phyloP scores from a whole-genome alignment of 2,888 invertebrate genomes.

The Hydropsyche betteni region DNA sequence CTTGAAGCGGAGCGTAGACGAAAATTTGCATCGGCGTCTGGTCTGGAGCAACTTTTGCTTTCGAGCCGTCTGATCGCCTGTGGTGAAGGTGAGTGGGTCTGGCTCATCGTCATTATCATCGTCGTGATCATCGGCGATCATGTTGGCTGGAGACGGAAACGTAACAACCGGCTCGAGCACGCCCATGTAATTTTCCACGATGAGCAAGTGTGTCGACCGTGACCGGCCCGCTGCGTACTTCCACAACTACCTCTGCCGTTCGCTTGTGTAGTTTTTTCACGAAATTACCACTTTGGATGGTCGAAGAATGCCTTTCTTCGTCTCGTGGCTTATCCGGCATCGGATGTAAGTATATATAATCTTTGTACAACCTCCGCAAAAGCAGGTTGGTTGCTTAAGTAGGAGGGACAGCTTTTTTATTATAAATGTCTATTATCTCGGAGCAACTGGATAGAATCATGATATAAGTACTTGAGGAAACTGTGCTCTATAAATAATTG shows the following conservation, averaged over 20 bases:
- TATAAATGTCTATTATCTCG: too few relatives aligned
- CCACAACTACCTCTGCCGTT: background rate
- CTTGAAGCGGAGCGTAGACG: background rate
- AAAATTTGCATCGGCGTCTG: background rate
- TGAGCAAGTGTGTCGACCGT: conserved; percentile 41
- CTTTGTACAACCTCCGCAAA: too few relatives aligned
- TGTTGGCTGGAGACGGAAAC: conserved; percentile 22
- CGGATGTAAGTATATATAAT: too few relatives aligned
- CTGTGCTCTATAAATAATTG: too few relatives aligned
- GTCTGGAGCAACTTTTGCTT: conserved; percentile 33
- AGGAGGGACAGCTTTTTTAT: too few relatives aligned
- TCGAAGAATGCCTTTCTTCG: too few relatives aligned
- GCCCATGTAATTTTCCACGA: conserved; percentile 39
- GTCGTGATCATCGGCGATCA: background rate
- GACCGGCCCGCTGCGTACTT: background rate
- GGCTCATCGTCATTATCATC: conserved; percentile 4
- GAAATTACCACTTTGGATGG: too few relatives aligned
- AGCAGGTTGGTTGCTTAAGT: too few relatives aligned
- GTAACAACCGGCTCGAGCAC: conserved; percentile 27
- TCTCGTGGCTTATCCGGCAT: too few relatives aligned
- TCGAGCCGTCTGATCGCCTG: conserved; percentile 19
- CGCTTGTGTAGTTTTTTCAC: too few relatives aligned
- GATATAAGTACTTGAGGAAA: too few relatives aligned
- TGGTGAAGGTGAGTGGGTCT: conserved; percentile 34
- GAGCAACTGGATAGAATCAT: too few relatives aligned